These are phyloP conservation scores for Tridacna crocea DNA, from an alignment of 2,888 invertebrate genomes.

Conservation along the genomic window DNA sequence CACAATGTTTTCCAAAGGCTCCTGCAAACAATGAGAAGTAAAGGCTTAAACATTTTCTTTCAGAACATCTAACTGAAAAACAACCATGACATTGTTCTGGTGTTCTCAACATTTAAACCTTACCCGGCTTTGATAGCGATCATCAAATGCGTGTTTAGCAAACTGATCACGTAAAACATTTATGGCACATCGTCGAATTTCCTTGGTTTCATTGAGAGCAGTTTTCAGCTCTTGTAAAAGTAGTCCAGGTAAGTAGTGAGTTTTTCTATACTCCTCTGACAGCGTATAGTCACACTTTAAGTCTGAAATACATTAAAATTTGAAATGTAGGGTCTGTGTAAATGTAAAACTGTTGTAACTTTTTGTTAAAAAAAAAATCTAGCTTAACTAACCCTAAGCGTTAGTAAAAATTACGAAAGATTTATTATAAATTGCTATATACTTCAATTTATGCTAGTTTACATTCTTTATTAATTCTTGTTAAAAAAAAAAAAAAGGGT, in stretches of 20 bases:
- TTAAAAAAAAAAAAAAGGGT: no score
- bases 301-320: conserved; percentile 70
- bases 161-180: conserved; percentile 92
- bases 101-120: background rate
- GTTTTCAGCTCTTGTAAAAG: conserved; percentile 94
- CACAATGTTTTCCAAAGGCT: no score
- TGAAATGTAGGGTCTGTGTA: background rate
- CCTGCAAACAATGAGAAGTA: no score
- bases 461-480: no score
- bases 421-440: background rate
- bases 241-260: conserved; percentile 95
- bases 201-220: conserved; percentile 93
- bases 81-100: no score
- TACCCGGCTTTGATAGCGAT: conserved; percentile 87
- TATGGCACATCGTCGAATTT: conserved; percentile 92
- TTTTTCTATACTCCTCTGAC: conserved; percentile 93
- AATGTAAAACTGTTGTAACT: background rate
- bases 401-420: background rate
- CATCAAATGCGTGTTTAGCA: conserved; percentile 97
- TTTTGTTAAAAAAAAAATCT: background rate
- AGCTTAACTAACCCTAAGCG: background rate
- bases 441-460: no score
- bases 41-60: no score
- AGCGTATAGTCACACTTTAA: conserved; percentile 84
- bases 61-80: no score